Evolutionary conservation across 1,140 invertebrate species (phyloP), one percentile per base, ranked within the genome.

Genomic region (Drosophila leontia): DNA sequence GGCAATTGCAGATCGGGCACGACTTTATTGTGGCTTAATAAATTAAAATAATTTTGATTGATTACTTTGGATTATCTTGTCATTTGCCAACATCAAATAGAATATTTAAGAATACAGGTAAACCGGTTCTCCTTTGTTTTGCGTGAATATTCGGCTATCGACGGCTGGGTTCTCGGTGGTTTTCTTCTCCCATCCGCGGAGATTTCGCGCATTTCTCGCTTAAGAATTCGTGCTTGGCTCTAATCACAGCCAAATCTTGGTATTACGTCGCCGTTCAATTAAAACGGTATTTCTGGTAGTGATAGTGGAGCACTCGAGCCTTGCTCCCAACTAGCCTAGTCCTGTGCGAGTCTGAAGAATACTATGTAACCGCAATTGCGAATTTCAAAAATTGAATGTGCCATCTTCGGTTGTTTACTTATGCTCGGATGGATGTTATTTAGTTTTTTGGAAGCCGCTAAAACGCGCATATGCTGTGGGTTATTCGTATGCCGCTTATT

Each of bases 11-110:
- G 77, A 85, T 74, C 71, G 86, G 71, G 80, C 85, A 90, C 78
- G 86, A 91, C 69, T 92, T 84, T 82, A 80, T 87, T 92, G 86
- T 91, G 86, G 81, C 72, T 92, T 83, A 91, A 91, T 85, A 92
- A 92, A 92, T 92, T 92, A 88, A 92, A 92, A 92, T 92, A 92
- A 92, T 92, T 92, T 92, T 92, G 91, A 92, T 92, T 92, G 91
- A 92, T 92, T 92, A 92, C 91, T 92, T 92, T 92, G 91, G 82
- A 92, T 92, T 92, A 92, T 92, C 91, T 92, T 92, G 91, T 92
- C 91, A 92, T 92, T 92, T 92, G 91, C 79, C 87, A 92, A 84
- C 91, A 91, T 92, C 91, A 91, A 92, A 92, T 92, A 91, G 78
- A 92, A 92, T 92, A 92, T 92, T 92, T 92, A 92, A 85, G 87